A percentile compares a stretch with the other conserved stretches of the same genome.
Evolutionary conservation across 2,888 invertebrate genomes (phyloP).

Genomic region (Melinaea menophilus): DNA sequence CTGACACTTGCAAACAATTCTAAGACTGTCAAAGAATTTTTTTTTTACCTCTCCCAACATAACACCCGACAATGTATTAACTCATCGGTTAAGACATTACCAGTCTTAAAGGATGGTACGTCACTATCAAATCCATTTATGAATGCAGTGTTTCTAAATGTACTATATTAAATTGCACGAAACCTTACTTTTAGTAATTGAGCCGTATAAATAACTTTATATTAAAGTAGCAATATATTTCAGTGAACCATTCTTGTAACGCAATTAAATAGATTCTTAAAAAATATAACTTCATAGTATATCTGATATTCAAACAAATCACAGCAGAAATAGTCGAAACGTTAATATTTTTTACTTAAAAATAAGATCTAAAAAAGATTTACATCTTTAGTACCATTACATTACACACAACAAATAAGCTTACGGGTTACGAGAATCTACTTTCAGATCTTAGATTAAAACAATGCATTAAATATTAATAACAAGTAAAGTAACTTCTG

Average conservation of each 20-base stretch:
- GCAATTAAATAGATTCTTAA: conserved; percentile 22
- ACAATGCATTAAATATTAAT: too few species aligned
- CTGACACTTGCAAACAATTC: too few species aligned
- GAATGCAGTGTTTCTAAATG: conserved; percentile 40
- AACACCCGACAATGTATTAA: too few species aligned
- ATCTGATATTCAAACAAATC: conserved; percentile 27
- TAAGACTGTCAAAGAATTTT: too few species aligned
- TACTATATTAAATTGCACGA: conserved; percentile 46
- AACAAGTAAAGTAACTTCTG: too few species aligned
- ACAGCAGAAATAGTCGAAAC: conserved; percentile 21
- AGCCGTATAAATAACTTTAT: conserved; percentile 53
- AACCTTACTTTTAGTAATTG: conserved; percentile 61
- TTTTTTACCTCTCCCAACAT: too few species aligned
- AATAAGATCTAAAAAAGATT: background rate
- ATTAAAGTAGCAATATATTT: conserved; percentile 39
- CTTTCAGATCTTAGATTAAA: too few species aligned
- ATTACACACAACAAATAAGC: too few species aligned
- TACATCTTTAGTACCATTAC: too few species aligned
- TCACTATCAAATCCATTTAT: conserved; percentile 4
- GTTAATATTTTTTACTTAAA: conserved; percentile 5
- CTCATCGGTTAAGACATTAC: too few species aligned
- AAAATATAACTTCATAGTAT: conserved; percentile 32
- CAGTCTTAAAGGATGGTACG: too few species aligned
- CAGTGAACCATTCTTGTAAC: background rate
- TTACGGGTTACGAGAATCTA: too few species aligned